These are phyloP conservation scores for Alfaro cultratus DNA, from an alignment of 2,797 vertebrate species.

Conservation along the genomic window DNA sequence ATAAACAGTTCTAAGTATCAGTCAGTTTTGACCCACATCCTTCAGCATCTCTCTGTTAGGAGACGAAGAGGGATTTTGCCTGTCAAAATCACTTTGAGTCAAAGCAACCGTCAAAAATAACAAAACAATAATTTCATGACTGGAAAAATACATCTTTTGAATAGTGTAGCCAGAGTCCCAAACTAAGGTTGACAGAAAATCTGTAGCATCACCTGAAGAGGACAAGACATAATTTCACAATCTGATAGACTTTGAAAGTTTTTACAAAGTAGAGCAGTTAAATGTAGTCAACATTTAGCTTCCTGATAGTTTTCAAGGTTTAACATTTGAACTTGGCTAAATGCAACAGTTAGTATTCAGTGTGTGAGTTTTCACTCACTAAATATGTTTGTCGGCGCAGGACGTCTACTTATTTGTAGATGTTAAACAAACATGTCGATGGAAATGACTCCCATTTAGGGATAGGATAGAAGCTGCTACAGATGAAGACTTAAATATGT, in stretches of 20 bases:
- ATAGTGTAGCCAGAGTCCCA: neutral
- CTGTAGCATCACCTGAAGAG: neutral
- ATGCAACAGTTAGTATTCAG: neutral
- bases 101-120: neutral
- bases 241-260: neutral
- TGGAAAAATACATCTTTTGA: neutral
- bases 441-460: constrained; percentile 22
- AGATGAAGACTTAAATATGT: constrained; percentile 3
- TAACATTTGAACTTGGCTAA: neutral
- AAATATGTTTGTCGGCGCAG: constrained; percentile 11
- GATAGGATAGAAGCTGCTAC: constrained; percentile 6
- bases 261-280: neutral
- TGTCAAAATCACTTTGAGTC: neutral
- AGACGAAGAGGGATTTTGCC: neutral
- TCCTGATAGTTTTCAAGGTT: neutral
- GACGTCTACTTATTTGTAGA: constrained; percentile 37
- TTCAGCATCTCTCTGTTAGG: neutral
- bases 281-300: neutral
- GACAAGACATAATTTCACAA: neutral
- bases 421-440: constrained; percentile 24
- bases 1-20: neutral
- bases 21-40: neutral
- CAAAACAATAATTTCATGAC: neutral
- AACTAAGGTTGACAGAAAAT: neutral
- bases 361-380: neutral